Base-by-base conservation (phyloP, 1,140 invertebrate species). In the Popillia japonica region DNA sequence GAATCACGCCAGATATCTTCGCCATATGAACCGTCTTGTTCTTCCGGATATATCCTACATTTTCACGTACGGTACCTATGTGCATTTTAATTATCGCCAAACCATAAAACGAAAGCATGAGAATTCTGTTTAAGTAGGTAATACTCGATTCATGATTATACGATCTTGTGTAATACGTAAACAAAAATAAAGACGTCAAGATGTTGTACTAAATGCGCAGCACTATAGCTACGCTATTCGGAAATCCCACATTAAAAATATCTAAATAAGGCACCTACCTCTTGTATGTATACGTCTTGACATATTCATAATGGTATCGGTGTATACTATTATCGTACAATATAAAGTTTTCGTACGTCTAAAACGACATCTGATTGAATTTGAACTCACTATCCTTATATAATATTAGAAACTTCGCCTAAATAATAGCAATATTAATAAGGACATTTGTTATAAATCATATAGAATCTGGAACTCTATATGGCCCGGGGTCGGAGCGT, bases 381-480 rank as follows among this genome's bases (percentile, higher is more conserved):
- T 55, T 55, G 14, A 55, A 14, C 0, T 55, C 17, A 17, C 17
- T 55, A 0, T n/a, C 17, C 48, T 55, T 55, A 55, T 55, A 55
- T 55, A 55, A 55, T 17, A 55, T 55, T 55, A 55, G 48, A 55
- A 55, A 55, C 48, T 55, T 55, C 48, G 48, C 48, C 48, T n/a
- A 55, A 17, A 55, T 17, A 14, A n/a, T 55, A 17, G 14, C n/a
- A n/a, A n/a, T n/a, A n/a, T n/a, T 17, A 55, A 17, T 55, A 55
- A 55, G 48, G 11, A n/a, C 48, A 55, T 55, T 55, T 55, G 48
- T 55, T 55, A n/a, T 55, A 55, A 55, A 55, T 55, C 48, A 17
- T 55, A 17, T 6, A n/a, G 6, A 17, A 55, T 55, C n/a, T 55
- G 14, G 48, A n/a, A 14, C 48, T 55, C 1, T 6, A 17, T 17